These are phyloP conservation scores for Ceratitis capitata DNA, from an alignment of 1,140 invertebrate genomes.

Conservation along the genomic window DNA sequence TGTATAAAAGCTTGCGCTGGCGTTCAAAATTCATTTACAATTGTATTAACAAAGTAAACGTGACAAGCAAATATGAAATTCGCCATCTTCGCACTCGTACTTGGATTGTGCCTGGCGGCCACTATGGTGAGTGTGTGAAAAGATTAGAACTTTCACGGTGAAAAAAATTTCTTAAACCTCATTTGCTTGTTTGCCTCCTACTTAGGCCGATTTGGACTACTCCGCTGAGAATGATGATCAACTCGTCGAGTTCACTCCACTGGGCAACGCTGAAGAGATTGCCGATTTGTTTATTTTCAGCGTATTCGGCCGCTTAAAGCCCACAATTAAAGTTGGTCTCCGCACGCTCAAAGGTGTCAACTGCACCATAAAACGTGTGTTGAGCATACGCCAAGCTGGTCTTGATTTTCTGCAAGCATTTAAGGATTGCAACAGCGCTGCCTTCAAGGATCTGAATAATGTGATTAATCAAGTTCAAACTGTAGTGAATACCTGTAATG, in stretches of 20 bases:
- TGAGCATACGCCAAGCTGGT: background rate
- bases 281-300: background rate
- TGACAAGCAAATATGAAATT: background rate
- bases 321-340: background rate
- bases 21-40: background rate
- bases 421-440: background rate
- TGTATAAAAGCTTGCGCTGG: background rate
- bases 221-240: background rate
- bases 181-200: too few relatives aligned
- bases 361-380: background rate
- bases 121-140: background rate
- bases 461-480: background rate
- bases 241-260: background rate
- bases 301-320: background rate
- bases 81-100: background rate
- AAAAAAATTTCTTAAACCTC: too few relatives aligned
- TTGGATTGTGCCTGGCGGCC: background rate
- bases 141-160: too few relatives aligned
- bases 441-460: background rate
- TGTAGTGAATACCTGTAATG: background rate
- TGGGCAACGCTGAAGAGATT: background rate
- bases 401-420: background rate
- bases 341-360: conserved; percentile 5
- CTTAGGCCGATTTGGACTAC: background rate
- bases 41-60: background rate